phyloP scores from a whole-genome alignment of 2,888 invertebrate genomes.

The Meloe dianella region DNA sequence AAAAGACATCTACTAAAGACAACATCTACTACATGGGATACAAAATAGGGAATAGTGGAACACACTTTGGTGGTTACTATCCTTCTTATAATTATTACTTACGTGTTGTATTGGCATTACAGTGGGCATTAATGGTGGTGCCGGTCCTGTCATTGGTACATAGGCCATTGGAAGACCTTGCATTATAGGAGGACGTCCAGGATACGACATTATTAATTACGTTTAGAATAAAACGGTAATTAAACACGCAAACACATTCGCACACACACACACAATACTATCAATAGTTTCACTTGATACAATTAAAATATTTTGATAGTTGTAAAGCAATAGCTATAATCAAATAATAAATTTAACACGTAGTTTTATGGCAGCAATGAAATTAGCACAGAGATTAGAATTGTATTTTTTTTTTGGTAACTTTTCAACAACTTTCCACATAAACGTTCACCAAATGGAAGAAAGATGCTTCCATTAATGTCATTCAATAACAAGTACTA shows the following conservation, averaged over 20 bases:
- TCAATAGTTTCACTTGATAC: not conserved
- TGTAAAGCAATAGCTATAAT: not conserved
- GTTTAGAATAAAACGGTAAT: not conserved
- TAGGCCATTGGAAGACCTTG: constrained; percentile 72
- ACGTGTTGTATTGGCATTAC: constrained; percentile 78
- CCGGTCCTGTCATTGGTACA: constrained; percentile 68
- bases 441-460: not conserved
- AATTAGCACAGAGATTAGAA: not conserved
- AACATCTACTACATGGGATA: constrained; percentile 9
- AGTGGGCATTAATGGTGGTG: constrained; percentile 74
- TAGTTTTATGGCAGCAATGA: not conserved
- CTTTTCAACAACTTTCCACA: not conserved
- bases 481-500: not conserved
- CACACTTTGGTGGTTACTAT: not conserved
- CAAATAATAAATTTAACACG: not conserved
- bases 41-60: constrained; percentile 11
- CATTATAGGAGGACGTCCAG: constrained; percentile 82
- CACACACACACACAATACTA: not conserved
- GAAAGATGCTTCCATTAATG: not conserved
- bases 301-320: not conserved
- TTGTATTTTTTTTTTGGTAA: not conserved
- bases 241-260: constrained; percentile 7
- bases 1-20: constrained; percentile 21
- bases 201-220: constrained; percentile 77
- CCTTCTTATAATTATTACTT: constrained; percentile 56